phyloP scores from a whole-genome alignment of 2,113 vertebrate genomes.

The Recurvirostra avosetta region DNA sequence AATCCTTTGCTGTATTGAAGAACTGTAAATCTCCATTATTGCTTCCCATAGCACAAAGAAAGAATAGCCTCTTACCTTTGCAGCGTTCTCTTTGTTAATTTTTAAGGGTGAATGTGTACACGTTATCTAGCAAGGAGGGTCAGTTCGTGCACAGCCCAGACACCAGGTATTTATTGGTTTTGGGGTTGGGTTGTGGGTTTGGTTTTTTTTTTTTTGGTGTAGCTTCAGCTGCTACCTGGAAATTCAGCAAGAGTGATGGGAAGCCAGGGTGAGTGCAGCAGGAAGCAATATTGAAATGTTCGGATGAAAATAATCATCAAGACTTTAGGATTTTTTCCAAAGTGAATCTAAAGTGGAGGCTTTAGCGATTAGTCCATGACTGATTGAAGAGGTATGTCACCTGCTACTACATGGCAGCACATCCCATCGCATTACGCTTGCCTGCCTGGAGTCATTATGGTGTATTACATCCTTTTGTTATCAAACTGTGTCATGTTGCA shows the following conservation, averaged over 20 bases:
- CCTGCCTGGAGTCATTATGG: slow-evolving; percentile 52
- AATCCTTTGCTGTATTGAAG: slow-evolving; percentile 76
- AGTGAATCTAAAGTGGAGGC: neutral
- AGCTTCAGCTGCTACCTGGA: slow-evolving; percentile 10
- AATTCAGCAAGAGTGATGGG: neutral
- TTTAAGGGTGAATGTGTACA: slow-evolving; percentile 37
- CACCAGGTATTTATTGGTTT: neutral
- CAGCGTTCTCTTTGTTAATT: slow-evolving; percentile 43
- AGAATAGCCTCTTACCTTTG: slow-evolving; percentile 36
- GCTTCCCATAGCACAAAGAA: slow-evolving; percentile 77
- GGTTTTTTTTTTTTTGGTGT: neutral
- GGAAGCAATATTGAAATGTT: neutral
- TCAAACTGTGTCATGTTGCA: slow-evolving; percentile 56
- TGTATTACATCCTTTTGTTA: slow-evolving; percentile 58
- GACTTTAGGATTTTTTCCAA: slow-evolving; percentile 34
- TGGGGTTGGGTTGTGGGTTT: too few species aligned
- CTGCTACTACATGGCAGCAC: slow-evolving; percentile 34
- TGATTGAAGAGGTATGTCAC: slow-evolving; percentile 51
- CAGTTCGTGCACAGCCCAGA: neutral
- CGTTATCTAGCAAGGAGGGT: neutral
- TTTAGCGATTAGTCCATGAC: slow-evolving; percentile 12
- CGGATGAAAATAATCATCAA: neutral
- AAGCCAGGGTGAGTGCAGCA: neutral
- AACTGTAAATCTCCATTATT: slow-evolving; percentile 82
- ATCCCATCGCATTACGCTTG: neutral